phyloP scores from a whole-genome alignment of 1,140 invertebrate genomes.

The Leptopilina boulardi region DNA sequence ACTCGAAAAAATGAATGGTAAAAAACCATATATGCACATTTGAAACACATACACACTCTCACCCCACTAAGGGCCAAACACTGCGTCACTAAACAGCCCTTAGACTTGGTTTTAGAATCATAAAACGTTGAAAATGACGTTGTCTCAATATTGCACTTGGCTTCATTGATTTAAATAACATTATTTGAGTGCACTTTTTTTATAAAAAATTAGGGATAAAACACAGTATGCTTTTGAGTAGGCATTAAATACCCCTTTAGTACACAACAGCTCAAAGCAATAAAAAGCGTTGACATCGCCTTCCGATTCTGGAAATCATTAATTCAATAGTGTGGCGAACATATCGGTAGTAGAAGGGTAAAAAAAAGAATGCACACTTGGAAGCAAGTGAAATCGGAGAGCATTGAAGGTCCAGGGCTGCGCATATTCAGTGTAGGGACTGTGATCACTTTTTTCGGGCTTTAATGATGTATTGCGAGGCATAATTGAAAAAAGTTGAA shows the following conservation, averaged over 20 bases:
- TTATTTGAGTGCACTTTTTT: background rate
- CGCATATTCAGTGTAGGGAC: background rate
- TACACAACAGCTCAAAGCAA: too few relatives aligned
- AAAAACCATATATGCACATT: slow-evolving; percentile 20
- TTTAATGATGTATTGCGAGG: background rate
- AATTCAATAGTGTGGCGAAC: too few relatives aligned
- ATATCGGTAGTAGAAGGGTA: background rate
- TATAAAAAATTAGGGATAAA: background rate
- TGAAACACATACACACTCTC: background rate
- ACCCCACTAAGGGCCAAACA: background rate
- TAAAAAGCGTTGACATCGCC: background rate
- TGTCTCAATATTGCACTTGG: background rate
- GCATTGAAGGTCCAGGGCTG: slow-evolving; percentile 26
- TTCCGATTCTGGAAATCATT: background rate
- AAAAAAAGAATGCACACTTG: background rate
- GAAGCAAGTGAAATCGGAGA: background rate
- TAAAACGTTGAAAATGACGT: background rate
- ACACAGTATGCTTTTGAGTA: background rate
- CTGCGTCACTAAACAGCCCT: slow-evolving; percentile 21
- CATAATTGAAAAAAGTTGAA: background rate
- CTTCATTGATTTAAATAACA: slow-evolving; percentile 4
- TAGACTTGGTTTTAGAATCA: slow-evolving; percentile 3
- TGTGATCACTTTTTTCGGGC: background rate
- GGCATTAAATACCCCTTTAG: too few relatives aligned
- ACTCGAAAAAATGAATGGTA: background rate